A percentile compares a stretch with the other conserved stretches of the same genome.
Conservation (phyloP, 2,797 vertebrate species). For the Simalia tracyae region DNA sequence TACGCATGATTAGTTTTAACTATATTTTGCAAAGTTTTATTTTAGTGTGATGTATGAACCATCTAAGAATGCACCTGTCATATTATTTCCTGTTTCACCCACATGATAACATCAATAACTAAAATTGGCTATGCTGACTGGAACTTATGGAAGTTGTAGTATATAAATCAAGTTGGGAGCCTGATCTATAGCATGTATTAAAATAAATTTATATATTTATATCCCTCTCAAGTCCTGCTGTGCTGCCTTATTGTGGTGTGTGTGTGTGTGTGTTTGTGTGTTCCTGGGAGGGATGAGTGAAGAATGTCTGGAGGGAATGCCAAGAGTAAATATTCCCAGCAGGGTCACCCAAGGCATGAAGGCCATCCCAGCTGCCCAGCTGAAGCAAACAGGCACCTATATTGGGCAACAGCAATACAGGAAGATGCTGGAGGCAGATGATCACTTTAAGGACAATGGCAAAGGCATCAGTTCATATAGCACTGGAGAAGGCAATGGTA, state of each 20-base stretch:
- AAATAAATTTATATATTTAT: background rate
- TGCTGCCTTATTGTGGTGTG: background rate
- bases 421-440: background rate
- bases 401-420: background rate
- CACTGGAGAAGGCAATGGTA: background rate
- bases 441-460: background rate
- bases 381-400: background rate
- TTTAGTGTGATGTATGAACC: background rate
- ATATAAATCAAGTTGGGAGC: background rate
- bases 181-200: background rate
- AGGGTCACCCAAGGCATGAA: background rate
- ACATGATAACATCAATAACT: background rate
- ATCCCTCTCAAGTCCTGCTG: background rate
- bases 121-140: background rate
- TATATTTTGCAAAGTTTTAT: background rate
- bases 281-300: background rate
- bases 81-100: background rate
- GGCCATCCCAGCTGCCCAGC: background rate
- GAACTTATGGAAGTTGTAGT: background rate
- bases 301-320: background rate
- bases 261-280: background rate
- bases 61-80: background rate
- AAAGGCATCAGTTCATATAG: background rate
- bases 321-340: background rate
- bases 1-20: background rate